Evolutionary conservation across 2,888 invertebrate species (phyloP).

Genomic region (Callinectes sapidus): DNA sequence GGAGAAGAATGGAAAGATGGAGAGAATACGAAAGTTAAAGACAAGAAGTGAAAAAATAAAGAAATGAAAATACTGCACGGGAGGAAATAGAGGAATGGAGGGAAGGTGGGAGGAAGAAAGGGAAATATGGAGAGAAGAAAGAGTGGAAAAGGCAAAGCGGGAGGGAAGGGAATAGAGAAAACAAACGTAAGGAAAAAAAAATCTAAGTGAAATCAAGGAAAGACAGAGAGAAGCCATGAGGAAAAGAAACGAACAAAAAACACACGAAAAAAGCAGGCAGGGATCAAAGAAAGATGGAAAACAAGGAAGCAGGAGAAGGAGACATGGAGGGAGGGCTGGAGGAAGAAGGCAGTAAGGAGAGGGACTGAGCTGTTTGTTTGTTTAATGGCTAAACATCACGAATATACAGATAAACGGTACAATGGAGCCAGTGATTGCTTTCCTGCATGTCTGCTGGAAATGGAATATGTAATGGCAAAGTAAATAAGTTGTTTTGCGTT

Average conservation of each 20-base stretch:
- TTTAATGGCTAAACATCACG: not conserved
- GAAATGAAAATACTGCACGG: not conserved
- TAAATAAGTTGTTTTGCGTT: not conserved
- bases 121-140: not conserved
- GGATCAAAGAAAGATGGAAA: not conserved
- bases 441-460: not conserved
- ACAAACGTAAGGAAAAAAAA: not conserved
- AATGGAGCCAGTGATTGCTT: not conserved
- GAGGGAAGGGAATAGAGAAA: not conserved
- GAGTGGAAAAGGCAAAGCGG: not conserved
- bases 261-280: not conserved
- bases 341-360: not conserved
- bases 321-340: not conserved
- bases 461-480: not conserved
- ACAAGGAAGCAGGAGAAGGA: not conserved
- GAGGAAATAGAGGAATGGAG: not conserved
- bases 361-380: not conserved
- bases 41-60: not conserved
- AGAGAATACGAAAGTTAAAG: not conserved
- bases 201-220: not conserved
- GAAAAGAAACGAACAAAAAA: too few relatives aligned
- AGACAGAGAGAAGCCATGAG: not conserved
- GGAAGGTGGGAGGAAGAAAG: not conserved
- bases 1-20: not conserved
- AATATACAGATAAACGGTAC: conserved; percentile 17